Base-by-base conservation (phyloP, 1,140 invertebrate genomes). In the Leptestheria dahalacensis region DNA sequence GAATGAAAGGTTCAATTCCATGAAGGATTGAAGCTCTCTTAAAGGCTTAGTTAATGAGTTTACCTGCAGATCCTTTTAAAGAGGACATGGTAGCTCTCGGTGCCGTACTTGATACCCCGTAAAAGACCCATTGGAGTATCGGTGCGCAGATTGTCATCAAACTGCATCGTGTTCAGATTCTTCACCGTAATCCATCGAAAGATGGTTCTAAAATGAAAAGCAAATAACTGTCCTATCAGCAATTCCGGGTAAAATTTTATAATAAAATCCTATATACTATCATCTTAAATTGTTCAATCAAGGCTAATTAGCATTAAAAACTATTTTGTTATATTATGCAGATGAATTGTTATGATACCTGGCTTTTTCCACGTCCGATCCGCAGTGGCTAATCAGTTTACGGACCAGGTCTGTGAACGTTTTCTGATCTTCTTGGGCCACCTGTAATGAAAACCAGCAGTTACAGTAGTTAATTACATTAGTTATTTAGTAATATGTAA, bases 121-220 rank as follows among this genome's bases (percentile, higher is more conserved):
- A 99, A 74, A 3, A 99, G 75, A 0, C 94, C 95, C 80, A 99
- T 89, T 0, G 96, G 96, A 0, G 94, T 96, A 70, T 98, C 91
- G 0, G 88, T 88, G 56, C 90, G 74, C 15, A 96, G 74, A 71
- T 93, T 89, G 57, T 97, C 94, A 68, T 96, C 92, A 70, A 99
- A 99, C 63, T 93, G 89, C 83, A 99, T 97, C 25, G 91, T 91
- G 72, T 99, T 99, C 49, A 99, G 74, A 75, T 99, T 98, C 75
- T 99, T 99, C 1, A 99, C 95, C 0, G 96, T 99, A 62, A 99
- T 98, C 96, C 96, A 99, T 64, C 95, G 83, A 77, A 97, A 99
- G 64, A 99, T 97, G 2, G 94, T 96, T 68, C 85, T 82, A 64
- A 9, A 6, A 26, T 62, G 51, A 58, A 25, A 48, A 0, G 49